phyloP scores from a whole-genome alignment of 1,140 invertebrate genomes.

The Drosophila ercepeae region DNA sequence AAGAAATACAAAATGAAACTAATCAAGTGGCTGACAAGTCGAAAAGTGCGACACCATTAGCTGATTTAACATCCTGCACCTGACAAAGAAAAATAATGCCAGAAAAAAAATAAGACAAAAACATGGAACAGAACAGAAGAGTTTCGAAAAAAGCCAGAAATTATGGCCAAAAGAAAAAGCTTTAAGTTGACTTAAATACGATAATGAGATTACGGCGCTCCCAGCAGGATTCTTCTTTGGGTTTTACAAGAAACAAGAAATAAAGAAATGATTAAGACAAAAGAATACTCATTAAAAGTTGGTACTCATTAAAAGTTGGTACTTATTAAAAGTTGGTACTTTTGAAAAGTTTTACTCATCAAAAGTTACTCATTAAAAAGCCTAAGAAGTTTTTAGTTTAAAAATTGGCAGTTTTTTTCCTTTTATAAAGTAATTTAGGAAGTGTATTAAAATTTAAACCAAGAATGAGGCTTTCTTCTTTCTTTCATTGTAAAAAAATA shows the following conservation, averaged over 20 bases:
- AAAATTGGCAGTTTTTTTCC: too few species aligned
- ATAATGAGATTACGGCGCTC: background rate
- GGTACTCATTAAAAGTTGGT: background rate
- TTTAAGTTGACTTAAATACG: slow-evolving; percentile 24
- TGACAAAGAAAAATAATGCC: slow-evolving; percentile 35
- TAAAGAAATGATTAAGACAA: background rate
- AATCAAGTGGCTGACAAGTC: slow-evolving; percentile 23
- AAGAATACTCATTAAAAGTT: background rate
- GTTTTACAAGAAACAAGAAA: too few species aligned
- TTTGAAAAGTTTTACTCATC: background rate
- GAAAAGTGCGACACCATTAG: slow-evolving; percentile 36
- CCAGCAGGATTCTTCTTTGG: background rate
- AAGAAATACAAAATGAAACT: slow-evolving; percentile 9
- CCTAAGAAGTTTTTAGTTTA: too few species aligned
- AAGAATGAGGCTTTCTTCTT: too few species aligned
- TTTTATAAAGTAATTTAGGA: too few species aligned
- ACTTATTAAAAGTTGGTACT: background rate
- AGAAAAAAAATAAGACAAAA: background rate
- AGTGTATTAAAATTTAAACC: too few species aligned
- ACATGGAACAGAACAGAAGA: background rate
- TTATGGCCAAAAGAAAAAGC: slow-evolving; percentile 3
- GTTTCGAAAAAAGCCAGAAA: slow-evolving; percentile 7
- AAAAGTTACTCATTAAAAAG: too few species aligned
- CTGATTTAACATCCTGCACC: slow-evolving; percentile 41
- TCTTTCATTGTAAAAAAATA: too few species aligned